These are phyloP conservation scores for Rhabdomys pumilio DNA, from an alignment of 2,797 vertebrate genomes.

Conservation along the genomic window DNA sequence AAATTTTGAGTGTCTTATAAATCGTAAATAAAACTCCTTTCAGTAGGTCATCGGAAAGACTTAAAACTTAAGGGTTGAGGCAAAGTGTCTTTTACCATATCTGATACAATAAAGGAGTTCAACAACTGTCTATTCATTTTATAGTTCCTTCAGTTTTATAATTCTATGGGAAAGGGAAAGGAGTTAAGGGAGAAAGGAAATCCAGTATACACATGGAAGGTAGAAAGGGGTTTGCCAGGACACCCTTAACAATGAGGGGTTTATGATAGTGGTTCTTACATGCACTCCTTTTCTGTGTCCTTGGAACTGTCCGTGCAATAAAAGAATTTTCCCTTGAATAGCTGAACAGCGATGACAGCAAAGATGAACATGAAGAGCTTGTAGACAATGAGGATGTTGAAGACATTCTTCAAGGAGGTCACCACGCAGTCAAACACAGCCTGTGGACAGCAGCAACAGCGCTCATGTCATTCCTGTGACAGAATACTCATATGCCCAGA, in stretches of 20 bases:
- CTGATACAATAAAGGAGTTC: not conserved
- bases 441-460: conserved; percentile 87
- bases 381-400: conserved; percentile 99
- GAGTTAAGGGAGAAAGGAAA: not conserved
- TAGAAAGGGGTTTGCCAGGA: not conserved
- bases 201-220: not conserved
- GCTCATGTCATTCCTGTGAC: not conserved
- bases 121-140: not conserved
- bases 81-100: not conserved
- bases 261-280: conserved; percentile 89
- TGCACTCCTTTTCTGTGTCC: conserved; percentile 98
- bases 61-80: not conserved
- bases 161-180: not conserved
- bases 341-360: conserved; percentile 98
- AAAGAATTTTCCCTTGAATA: conserved; percentile 99
- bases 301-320: conserved; percentile 99
- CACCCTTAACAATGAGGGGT: not conserved
- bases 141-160: not conserved
- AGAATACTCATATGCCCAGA: not conserved
- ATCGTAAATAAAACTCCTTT: conserved; percentile 1
- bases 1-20: not conserved
- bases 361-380: conserved; percentile 99
- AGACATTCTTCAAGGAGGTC: conserved; percentile 99
- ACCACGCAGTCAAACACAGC: conserved; percentile 99
- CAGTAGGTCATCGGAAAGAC: not conserved